A percentile compares a stretch with the other conserved stretches of the same genome.
These are phyloP conservation scores for Neopelma chrysocephalum DNA, from an alignment of 2,797 vertebrate species.

Conservation along the genomic window DNA sequence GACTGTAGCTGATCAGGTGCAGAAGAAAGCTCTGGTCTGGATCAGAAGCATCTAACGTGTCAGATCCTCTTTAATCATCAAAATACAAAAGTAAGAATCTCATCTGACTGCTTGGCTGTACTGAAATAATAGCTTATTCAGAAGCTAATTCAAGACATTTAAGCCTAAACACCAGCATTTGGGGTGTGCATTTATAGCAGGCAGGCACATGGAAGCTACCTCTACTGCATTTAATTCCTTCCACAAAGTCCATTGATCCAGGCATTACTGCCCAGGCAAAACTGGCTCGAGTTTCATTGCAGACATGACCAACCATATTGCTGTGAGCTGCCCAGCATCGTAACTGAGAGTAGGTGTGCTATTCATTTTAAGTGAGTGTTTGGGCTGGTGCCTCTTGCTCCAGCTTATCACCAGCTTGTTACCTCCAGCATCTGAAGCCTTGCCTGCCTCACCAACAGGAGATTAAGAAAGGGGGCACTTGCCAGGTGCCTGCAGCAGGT, in stretches of 20 bases:
- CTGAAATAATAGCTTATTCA: constrained; percentile 42
- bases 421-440: not conserved
- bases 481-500: not conserved
- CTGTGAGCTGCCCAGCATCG: not conserved
- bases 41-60: constrained; percentile 3
- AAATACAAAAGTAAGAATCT: constrained; percentile 21
- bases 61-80: constrained; percentile 14
- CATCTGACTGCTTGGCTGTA: not conserved
- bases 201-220: not conserved
- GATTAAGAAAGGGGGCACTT: not conserved
- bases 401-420: not conserved
- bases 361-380: not conserved
- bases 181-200: constrained; percentile 9
- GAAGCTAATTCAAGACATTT: not conserved
- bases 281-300: not conserved
- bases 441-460: not conserved
- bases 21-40: not conserved
- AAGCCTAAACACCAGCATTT: constrained; percentile 40
- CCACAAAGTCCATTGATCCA: constrained; percentile 19
- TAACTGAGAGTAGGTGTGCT: not conserved
- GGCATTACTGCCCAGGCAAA: constrained; percentile 3
- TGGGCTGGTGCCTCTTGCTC: not conserved
- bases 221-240: constrained; percentile 16
- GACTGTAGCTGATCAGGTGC: not conserved
- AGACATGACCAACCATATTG: not conserved